These are phyloP conservation scores for Melieria omissa DNA, from an alignment of 2,888 invertebrate genomes.

Conservation along the genomic window DNA sequence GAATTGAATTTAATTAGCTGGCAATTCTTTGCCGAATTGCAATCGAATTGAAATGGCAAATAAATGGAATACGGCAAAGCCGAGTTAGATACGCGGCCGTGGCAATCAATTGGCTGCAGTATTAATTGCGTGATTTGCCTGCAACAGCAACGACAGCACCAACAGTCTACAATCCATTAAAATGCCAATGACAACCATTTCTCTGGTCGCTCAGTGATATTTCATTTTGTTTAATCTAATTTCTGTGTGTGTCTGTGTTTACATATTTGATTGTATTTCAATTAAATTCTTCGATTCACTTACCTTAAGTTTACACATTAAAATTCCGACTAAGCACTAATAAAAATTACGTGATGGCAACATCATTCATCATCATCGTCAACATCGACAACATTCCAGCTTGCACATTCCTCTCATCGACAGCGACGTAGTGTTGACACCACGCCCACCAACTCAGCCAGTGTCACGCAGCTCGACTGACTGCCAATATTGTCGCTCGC, in stretches of 20 bases:
- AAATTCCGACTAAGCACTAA: slow-evolving; percentile 25
- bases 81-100: no score
- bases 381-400: no score
- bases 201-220: not conserved
- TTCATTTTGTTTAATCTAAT: not conserved
- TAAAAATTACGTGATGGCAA: slow-evolving; percentile 29
- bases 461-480: no score
- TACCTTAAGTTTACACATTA: slow-evolving; percentile 41
- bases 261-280: no score
- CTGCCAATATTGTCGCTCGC: no score
- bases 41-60: no score
- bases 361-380: slow-evolving; percentile 24
- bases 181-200: not conserved
- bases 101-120: not conserved
- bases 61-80: no score
- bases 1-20: not conserved
- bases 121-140: slow-evolving; percentile 1
- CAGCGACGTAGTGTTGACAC: no score
- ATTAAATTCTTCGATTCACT: slow-evolving; percentile 20
- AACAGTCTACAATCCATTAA: not conserved
- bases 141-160: not conserved
- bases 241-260: no score
- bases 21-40: not conserved
- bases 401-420: no score
- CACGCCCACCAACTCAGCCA: no score